A percentile compares a stretch with the other conserved stretches of the same genome.
Evolutionary conservation across 2,113 vertebrate species (phyloP).

Genomic region (Andinoacara biseriatus): DNA sequence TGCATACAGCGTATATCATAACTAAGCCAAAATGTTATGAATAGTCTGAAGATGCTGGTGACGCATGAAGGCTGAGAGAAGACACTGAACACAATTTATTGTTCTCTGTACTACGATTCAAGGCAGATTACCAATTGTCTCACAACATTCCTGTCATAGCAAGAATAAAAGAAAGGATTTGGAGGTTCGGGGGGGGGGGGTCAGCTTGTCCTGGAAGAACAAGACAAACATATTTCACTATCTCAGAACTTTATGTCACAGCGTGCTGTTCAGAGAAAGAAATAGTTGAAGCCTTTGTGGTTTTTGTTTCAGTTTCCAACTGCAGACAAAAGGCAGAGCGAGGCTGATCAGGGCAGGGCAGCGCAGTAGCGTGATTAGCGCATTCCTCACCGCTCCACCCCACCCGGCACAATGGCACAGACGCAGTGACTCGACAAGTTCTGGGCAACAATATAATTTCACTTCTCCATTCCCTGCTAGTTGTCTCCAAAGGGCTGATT

Average conservation of each 20-base stretch:
- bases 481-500: slow-evolving; percentile 15
- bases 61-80: background rate
- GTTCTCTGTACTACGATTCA: slow-evolving; percentile 8
- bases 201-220: slow-evolving; percentile 25
- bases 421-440: slow-evolving; percentile 1
- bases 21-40: background rate
- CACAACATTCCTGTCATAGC: slow-evolving; percentile 56
- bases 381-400: slow-evolving; percentile 65
- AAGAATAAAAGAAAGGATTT: slow-evolving; percentile 6
- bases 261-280: background rate
- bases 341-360: slow-evolving; percentile 45
- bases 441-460: slow-evolving; percentile 18
- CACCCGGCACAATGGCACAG: slow-evolving; percentile 25
- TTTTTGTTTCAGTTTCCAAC: slow-evolving; percentile 36
- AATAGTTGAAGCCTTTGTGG: background rate
- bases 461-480: slow-evolving; percentile 14
- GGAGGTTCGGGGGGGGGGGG: background rate
- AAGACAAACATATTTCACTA: slow-evolving; percentile 2
- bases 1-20: background rate
- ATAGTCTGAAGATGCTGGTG: background rate
- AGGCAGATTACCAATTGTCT: slow-evolving; percentile 29
- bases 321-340: slow-evolving; percentile 54
- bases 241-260: background rate
- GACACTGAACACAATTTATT: slow-evolving; percentile 30
- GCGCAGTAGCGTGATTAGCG: slow-evolving; percentile 64